These are phyloP conservation scores for Gadus chalcogrammus DNA, from an alignment of 2,113 vertebrate species.

Conservation along the genomic window DNA sequence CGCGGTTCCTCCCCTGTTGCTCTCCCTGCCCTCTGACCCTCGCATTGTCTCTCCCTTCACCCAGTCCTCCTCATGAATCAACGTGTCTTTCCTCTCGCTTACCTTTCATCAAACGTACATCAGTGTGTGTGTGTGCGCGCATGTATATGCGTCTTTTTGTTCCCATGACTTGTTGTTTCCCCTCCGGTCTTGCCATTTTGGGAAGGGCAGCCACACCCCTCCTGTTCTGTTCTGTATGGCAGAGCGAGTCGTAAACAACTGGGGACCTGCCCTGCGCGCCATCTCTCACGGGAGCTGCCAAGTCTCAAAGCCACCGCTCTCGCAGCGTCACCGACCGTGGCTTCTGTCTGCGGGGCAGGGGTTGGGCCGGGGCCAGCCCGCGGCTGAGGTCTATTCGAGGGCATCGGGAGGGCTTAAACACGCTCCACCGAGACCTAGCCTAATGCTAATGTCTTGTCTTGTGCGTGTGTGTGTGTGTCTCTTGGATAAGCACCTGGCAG, in stretches of 20 bases:
- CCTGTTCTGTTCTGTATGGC: conserved; percentile 10
- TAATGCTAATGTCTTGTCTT: neutral
- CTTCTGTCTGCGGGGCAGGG: neutral
- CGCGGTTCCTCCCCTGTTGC: conserved; percentile 52
- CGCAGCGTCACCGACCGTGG: neutral
- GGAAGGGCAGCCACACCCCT: conserved; percentile 9
- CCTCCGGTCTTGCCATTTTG: neutral
- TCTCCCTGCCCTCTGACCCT: conserved; percentile 13
- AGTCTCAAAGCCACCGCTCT: conserved; percentile 5
- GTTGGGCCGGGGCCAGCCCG: conserved; percentile 2
- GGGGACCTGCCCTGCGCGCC: neutral
- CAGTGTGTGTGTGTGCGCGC: no score
- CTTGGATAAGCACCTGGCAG: conserved; percentile 44
- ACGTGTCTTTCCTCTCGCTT: no score
- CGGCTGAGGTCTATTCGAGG: conserved; percentile 19
- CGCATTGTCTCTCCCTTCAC: no score
- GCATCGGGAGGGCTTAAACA: neutral
- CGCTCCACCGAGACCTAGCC: neutral
- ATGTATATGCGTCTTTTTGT: neutral
- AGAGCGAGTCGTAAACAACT: neutral
- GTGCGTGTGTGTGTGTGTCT: conserved; percentile 4
- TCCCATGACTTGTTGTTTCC: conserved; percentile 10
- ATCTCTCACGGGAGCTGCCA: conserved; percentile 31
- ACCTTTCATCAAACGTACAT: no score
- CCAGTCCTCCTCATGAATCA: no score